Conservation (phyloP, 1,140 invertebrate genomes). For the Cyphomyrmex costatus region DNA sequence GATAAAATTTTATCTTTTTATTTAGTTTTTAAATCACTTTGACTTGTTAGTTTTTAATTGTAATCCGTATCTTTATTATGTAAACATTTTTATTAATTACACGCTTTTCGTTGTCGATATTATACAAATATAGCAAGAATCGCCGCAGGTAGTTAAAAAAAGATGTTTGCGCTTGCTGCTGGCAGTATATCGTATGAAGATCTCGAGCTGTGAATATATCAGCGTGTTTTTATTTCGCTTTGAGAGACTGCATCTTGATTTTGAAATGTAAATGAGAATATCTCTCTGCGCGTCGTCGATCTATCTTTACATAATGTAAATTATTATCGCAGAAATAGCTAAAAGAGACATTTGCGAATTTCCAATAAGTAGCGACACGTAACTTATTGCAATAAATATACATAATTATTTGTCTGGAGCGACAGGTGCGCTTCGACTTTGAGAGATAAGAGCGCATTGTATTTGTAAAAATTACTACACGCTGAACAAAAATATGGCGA, state of each 20-base stretch:
- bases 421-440: not conserved
- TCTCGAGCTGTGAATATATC: conserved; percentile 12
- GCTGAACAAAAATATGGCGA: not conserved
- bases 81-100: conserved; percentile 13
- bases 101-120: not conserved
- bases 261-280: conserved; percentile 15
- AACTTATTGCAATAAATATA: not conserved
- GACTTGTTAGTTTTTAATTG: too few relatives aligned
- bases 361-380: not conserved
- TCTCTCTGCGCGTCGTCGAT: not conserved
- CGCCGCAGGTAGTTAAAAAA: not conserved
- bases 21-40: not conserved
- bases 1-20: conserved; percentile 23
- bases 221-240: not conserved
- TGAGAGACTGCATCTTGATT: conserved; percentile 20
- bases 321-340: conserved; percentile 21
- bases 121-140: not conserved
- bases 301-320: conserved; percentile 31
- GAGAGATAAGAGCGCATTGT: not conserved
- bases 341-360: not conserved
- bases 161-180: not conserved
- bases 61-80: not conserved
- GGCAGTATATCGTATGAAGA: conserved; percentile 20
- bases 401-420: conserved; percentile 3
- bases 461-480: conserved; percentile 1